phyloP scores from a whole-genome alignment of 2,797 vertebrate species.

The Semaprochilodus insignis region DNA sequence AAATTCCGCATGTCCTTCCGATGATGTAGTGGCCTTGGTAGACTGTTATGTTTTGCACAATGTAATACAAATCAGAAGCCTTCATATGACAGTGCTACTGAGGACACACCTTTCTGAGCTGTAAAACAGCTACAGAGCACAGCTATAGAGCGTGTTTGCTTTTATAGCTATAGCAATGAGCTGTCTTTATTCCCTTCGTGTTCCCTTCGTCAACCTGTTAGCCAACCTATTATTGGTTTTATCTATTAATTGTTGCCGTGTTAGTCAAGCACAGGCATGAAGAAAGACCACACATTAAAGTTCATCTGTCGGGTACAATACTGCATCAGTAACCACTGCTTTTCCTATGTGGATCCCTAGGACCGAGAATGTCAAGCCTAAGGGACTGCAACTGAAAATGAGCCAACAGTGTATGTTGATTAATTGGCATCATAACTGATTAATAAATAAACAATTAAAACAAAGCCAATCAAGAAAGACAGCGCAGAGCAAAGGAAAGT shows the following conservation, averaged over 20 bases:
- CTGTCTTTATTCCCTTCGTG: neutral
- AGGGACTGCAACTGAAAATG: neutral
- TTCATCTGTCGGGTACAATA: neutral
- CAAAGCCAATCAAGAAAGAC: neutral
- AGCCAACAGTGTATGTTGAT: neutral
- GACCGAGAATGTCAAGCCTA: neutral
- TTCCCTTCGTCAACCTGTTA: neutral
- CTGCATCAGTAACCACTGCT: neutral
- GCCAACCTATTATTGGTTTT: neutral
- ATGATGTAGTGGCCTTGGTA: too few species aligned
- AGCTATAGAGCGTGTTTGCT: neutral
- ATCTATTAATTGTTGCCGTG: neutral
- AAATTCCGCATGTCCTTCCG: too few species aligned
- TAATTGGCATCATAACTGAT: neutral
- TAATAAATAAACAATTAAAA: neutral
- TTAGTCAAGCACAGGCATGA: neutral
- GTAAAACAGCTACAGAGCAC: too few species aligned
- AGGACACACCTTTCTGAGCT: too few species aligned
- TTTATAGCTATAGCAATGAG: neutral
- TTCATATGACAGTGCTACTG: too few species aligned
- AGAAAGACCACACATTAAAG: neutral
- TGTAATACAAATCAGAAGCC: too few species aligned
- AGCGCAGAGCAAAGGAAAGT: neutral
- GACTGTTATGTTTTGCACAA: too few species aligned
- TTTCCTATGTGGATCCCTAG: neutral